Evolutionary conservation across 2,888 invertebrate genomes (phyloP).

Genomic region (Mactromeris polynyma): DNA sequence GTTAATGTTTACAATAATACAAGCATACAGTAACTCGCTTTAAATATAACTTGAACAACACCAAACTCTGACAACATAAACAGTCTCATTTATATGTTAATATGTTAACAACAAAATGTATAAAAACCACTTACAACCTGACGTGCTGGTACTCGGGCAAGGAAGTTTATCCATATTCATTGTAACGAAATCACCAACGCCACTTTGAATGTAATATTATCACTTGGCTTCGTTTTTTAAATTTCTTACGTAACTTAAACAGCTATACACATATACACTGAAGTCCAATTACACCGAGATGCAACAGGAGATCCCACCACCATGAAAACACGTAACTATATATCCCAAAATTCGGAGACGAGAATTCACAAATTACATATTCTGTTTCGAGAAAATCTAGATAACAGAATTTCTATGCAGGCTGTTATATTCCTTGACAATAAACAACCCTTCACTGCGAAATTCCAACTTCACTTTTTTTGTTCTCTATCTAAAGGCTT

Average conservation of each 20-base stretch:
- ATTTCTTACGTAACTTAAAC: background rate
- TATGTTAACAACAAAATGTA: background rate
- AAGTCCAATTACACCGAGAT: background rate
- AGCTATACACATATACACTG: background rate
- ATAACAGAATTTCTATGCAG: slow-evolving; percentile 5
- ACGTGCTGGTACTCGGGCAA: background rate
- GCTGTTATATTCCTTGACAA: slow-evolving; percentile 39
- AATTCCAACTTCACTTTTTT: slow-evolving; percentile 42
- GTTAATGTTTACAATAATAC: background rate
- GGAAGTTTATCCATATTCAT: slow-evolving; percentile 27
- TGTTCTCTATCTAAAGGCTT: slow-evolving; percentile 38
- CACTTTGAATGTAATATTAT: slow-evolving; percentile 17
- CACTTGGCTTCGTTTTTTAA: background rate
- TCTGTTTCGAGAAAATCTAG: slow-evolving; percentile 30
- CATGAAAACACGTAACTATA: background rate
- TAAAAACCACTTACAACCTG: slow-evolving; percentile 6
- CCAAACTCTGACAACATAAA: slow-evolving; percentile 5
- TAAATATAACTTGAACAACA: background rate
- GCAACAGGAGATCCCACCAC: background rate
- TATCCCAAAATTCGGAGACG: background rate
- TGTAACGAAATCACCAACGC: background rate
- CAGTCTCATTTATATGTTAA: background rate
- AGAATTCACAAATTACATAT: slow-evolving; percentile 21
- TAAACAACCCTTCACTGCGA: slow-evolving; percentile 39
- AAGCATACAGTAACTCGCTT: no score